These are phyloP conservation scores for Umimayanthus chanpuru DNA, from an alignment of 92 coral and sea anemone species.

Conservation along the genomic window DNA sequence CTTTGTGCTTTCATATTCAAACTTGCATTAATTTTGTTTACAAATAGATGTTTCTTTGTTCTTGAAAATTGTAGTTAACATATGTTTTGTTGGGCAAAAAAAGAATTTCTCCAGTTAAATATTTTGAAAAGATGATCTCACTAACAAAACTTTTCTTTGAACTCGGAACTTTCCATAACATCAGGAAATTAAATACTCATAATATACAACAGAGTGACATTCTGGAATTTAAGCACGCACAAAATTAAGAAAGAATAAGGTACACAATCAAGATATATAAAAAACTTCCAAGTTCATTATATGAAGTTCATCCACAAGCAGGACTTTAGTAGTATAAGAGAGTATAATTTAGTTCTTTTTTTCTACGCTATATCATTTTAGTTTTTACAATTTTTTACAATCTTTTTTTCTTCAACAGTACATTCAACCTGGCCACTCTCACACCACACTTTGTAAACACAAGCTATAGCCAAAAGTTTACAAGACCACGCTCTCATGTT, in stretches of 20 bases:
- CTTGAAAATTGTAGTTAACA: background rate
- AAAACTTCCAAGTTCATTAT: slow-evolving; percentile 10
- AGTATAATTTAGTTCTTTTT: slow-evolving; percentile 36
- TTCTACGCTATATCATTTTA: slow-evolving; percentile 1
- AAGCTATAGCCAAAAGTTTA: background rate
- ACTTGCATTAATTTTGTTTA: background rate
- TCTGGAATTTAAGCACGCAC: background rate
- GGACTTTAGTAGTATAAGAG: background rate
- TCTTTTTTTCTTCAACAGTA: slow-evolving; percentile 2
- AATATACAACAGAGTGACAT: no score
- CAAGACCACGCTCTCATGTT: background rate
- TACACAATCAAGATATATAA: background rate
- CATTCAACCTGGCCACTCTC: background rate
- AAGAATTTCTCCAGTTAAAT: no score
- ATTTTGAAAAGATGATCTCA: no score
- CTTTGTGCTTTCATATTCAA: no score
- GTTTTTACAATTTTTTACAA: slow-evolving; percentile 41
- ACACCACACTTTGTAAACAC: slow-evolving; percentile 5
- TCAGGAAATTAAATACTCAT: background rate
- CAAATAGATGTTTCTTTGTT: background rate
- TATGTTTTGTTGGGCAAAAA: background rate
- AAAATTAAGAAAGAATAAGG: background rate
- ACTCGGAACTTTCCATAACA: background rate
- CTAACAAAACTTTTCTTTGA: no score
- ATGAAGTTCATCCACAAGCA: background rate